phyloP scores from a whole-genome alignment of 2,113 vertebrate species.

The Nibea coibor region DNA sequence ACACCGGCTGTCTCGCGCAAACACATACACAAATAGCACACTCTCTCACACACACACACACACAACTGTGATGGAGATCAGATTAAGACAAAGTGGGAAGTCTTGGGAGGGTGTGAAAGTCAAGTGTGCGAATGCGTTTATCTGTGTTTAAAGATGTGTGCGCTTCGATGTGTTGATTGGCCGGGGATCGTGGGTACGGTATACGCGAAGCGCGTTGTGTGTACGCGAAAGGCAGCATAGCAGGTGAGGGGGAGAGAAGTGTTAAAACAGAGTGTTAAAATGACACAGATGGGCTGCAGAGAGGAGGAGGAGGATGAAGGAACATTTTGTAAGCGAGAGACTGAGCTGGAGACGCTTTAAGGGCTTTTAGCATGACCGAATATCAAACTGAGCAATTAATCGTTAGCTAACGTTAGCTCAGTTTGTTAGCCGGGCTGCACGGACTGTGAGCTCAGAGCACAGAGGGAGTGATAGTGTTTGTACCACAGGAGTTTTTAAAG shows the following conservation, averaged over 20 bases:
- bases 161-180: conserved; percentile 61
- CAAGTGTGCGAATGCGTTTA: conserved; percentile 55
- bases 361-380: not conserved
- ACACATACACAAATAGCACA: conserved; percentile 8
- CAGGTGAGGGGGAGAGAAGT: conserved; percentile 71
- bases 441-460: no score
- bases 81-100: conserved; percentile 45
- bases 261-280: conserved; percentile 64
- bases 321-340: not conserved
- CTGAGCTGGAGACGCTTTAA: not conserved
- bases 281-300: conserved; percentile 67
- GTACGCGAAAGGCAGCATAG: conserved; percentile 47
- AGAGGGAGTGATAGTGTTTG: no score
- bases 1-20: conserved; percentile 30
- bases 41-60: conserved; percentile 32
- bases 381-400: not conserved
- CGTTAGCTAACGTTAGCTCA: no score
- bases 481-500: no score
- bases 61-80: conserved; percentile 44
- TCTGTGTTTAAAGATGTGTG: conserved; percentile 54
- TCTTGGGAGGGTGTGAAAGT: conserved; percentile 56
- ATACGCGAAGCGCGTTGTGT: conserved; percentile 40
- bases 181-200: conserved; percentile 36
- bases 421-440: no score
- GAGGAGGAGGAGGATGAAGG: conserved; percentile 22